Evolutionary conservation across 1,140 invertebrate genomes (phyloP), one percentile per base, ranked within the genome.

Genomic region (Zaprionus camerounensis): DNA sequence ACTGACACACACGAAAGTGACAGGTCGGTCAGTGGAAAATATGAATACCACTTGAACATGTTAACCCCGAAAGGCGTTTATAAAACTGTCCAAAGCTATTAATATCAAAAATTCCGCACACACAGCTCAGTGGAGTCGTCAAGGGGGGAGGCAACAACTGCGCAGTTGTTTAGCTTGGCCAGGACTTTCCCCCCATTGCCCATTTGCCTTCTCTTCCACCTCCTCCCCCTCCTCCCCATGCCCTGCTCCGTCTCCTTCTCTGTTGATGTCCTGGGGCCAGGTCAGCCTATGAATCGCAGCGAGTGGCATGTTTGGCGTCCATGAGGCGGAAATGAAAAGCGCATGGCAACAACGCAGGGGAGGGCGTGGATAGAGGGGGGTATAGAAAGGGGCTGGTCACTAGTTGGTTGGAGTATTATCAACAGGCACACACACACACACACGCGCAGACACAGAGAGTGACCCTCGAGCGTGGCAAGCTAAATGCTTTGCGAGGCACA

Each of bases 1-100:
- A 51, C 78, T 84, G 78, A 88, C 76, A 77, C 76, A 80, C 70
- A 77, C 66, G 64, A 78, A 80, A 90, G 85, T 90, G 85, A 90
- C 85, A 90, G 85, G 85, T 90, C 85, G 85, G 85, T 91, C 85
- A 90, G 85, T 90, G 86, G 85, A 90, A 90, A 90, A 90, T 90
- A 91, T 90, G 85, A 90, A 90, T 90, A 91, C 76, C 85, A 90
- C 86, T 90, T 90, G 85, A 91, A 76, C 86, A 90, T 90, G 85
- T 90, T 90, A 90, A 90, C 85, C 85, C 85, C 86, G 82, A 90
- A 90, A 90, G 86, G 86, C 85, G 86, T 90, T 90, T 90, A 90
- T 90, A 90, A 90, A 90, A 82, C 86, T 90, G 85, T 90, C 85
- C 85, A 90, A 90, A 81, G 82, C 85, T 91, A 90, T 90, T 90